Evolutionary conservation across 1,140 invertebrate genomes (phyloP), one percentile per base, ranked within the genome.

Genomic region (Drosophila murphyi): DNA sequence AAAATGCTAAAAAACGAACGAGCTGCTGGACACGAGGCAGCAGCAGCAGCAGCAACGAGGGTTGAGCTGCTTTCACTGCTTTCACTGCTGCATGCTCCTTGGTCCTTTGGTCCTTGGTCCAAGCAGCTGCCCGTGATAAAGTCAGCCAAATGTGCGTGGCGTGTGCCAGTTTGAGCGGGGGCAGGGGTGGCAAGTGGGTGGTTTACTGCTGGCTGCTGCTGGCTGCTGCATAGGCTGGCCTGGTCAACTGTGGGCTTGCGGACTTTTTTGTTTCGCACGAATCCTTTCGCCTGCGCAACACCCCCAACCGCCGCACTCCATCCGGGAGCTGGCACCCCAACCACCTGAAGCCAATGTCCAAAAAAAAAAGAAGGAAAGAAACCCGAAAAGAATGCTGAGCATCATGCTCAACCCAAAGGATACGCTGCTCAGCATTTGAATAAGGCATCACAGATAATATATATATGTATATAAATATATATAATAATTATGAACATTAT

Each of bases 61-160:
- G 82, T 76, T 86, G 67, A 62, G 69, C 56, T 65, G 41, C 64
- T 55, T 48, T 52, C 45, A 59, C 39, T 70, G 39, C 35, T 28
- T 29, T 51, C 37, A 8, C 34, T 10, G 37, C 32, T 5, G 45
- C 20, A 20, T 34, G 34, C 4, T n/a, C 8, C 45, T 28, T 20
- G 4, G 12, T 47, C 8, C 41, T 41, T n/a, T 20, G 4, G 12
- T 47, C 8, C 41, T 41, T n/a, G 37, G 57, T 48, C 62, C 32
- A 56, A 48, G 55, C 57, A n/a, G 43, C 47, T 60, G 54, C 31
- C 79, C 74, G 63, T 76, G 79, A 87, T 87, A 87, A 87, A 87
- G 83, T 88, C 82, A 82, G 79, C 82, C 76, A 76, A 88, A 81
- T 88, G 82, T 87, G 82, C 83, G 80, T 88, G 83, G 79, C 83